These are phyloP conservation scores for Liparis tanakae DNA, from an alignment of 2,797 vertebrate species.

Conservation along the genomic window DNA sequence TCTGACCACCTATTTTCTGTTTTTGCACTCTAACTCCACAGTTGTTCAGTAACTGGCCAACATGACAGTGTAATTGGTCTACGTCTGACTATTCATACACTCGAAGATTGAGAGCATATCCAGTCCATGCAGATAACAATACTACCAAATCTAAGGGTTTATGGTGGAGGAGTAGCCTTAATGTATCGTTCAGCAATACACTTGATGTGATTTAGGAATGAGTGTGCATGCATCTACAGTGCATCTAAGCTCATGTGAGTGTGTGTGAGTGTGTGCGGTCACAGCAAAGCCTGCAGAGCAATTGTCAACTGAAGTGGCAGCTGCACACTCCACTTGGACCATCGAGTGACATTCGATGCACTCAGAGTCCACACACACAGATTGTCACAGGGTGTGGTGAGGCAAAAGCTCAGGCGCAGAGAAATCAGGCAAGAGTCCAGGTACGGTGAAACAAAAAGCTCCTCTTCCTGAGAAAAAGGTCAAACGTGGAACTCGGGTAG, in stretches of 20 bases:
- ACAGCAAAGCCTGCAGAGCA: slow-evolving; percentile 22
- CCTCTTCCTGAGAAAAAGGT: too few species aligned
- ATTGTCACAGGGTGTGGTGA: too few species aligned
- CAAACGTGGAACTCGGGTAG: too few species aligned
- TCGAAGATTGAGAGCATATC: not conserved
- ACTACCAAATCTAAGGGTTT: not conserved
- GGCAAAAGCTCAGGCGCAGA: too few species aligned
- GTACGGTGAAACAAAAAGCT: too few species aligned
- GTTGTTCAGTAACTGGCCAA: slow-evolving; percentile 51
- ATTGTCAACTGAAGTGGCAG: slow-evolving; percentile 53
- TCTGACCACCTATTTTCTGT: slow-evolving; percentile 35
- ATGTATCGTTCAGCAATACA: slow-evolving; percentile 2
- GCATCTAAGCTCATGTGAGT: slow-evolving; percentile 3
- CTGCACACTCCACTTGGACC: slow-evolving; percentile 38
- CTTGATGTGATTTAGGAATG: slow-evolving; percentile 1
- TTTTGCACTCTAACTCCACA: slow-evolving; percentile 38
- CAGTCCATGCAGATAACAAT: not conserved
- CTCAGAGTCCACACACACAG: not conserved
- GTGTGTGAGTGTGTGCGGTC: slow-evolving; percentile 16
- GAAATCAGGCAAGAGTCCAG: too few species aligned
- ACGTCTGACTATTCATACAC: not conserved
- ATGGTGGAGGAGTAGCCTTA: not conserved
- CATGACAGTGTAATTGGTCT: slow-evolving; percentile 34
- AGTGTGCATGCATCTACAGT: slow-evolving; percentile 1
- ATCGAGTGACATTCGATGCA: slow-evolving; percentile 21